These are phyloP conservation scores for Zoroaster sp. DNA, from an alignment of 53 echinoderm and acorn worm genomes.

Conservation along the genomic window DNA sequence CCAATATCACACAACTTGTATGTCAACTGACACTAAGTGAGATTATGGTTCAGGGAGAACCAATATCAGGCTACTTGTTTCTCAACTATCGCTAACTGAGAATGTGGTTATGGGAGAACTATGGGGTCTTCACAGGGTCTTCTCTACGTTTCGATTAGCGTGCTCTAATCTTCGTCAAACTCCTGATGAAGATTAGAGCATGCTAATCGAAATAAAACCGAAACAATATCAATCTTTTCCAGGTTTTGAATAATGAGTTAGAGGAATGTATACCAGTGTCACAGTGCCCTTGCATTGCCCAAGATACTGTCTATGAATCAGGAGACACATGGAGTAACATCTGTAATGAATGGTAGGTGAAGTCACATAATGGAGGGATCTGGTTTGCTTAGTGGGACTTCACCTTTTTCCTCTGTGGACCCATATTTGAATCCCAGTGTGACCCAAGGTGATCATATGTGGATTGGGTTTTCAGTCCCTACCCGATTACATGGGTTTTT, in stretches of 20 bases:
- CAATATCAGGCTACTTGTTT: too few relatives aligned
- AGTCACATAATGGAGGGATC: not conserved
- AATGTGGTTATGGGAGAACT: not conserved
- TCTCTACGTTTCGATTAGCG: not conserved
- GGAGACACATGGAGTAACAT: not conserved
- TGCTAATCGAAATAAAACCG: not conserved
- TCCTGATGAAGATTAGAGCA: not conserved
- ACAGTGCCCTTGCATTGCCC: not conserved
- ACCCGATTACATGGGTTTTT: not conserved
- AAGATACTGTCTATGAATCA: not conserved
- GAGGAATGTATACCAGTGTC: not conserved
- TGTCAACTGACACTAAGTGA: too few relatives aligned
- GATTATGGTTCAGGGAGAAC: too few relatives aligned
- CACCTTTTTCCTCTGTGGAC: not conserved
- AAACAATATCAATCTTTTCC: not conserved
- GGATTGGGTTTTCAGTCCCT: too few relatives aligned
- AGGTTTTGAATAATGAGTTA: not conserved
- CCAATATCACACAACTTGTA: too few relatives aligned
- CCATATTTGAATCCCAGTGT: too few relatives aligned
- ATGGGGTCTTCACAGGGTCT: not conserved
- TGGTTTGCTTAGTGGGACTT: not conserved
- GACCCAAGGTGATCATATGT: too few relatives aligned
- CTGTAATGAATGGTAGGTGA: constrained; percentile 68
- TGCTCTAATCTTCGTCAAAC: not conserved
- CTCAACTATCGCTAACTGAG: too few relatives aligned